phyloP scores from a whole-genome alignment of 2,113 vertebrate genomes.

The Dipodomys spectabilis region DNA sequence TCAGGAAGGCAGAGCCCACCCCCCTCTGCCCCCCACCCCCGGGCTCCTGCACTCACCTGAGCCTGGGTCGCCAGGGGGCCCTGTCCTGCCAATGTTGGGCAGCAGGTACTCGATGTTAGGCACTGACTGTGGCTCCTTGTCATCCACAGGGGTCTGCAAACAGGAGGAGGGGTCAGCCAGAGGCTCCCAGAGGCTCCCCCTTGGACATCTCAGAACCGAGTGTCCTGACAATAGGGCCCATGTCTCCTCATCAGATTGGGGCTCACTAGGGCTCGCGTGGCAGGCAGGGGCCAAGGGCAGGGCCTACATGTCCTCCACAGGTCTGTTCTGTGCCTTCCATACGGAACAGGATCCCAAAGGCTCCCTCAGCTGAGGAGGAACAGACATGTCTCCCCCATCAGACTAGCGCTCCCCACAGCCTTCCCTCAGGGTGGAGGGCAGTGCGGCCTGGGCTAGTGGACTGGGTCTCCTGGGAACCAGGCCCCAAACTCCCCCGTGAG shows the following conservation, averaged over 20 bases:
- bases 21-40: not conserved
- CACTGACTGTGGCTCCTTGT: constrained; percentile 93
- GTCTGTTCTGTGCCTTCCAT: not conserved
- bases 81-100: constrained; percentile 96
- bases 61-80: constrained; percentile 90
- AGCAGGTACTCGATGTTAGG: constrained; percentile 99
- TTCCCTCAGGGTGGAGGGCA: not conserved
- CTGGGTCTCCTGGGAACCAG: not conserved
- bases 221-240: not conserved
- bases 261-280: not conserved
- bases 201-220: rapidly evolving
- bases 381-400: not conserved
- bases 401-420: not conserved
- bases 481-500: not conserved
- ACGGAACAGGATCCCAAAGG: not conserved
- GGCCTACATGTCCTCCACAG: not conserved
- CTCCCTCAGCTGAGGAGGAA: not conserved
- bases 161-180: not conserved
- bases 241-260: not conserved
- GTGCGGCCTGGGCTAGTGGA: not conserved
- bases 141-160: constrained; percentile 95
- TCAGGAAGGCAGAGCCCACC: not conserved
- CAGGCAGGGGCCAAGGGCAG: not conserved
- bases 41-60: constrained; percentile 89
- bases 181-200: not conserved